Evolutionary conservation across 2,797 vertebrate genomes (phyloP), one percentile per base, ranked within the genome.

Genomic region (Poeciliopsis gracilis): DNA sequence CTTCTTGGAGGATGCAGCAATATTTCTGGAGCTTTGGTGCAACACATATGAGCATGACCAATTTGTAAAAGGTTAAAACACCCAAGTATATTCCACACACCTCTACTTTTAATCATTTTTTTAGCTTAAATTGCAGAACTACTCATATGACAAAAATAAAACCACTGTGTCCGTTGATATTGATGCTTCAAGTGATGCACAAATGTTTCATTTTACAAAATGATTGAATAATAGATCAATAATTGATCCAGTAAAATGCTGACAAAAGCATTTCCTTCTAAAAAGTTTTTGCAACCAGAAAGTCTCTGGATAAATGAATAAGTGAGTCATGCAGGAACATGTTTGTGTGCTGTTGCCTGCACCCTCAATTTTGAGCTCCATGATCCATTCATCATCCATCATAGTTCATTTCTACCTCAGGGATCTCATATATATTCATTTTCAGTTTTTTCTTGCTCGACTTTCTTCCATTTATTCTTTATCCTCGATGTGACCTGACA

Each of bases 361-460:
- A 63, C 81, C 1, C 81, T 83, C 77, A 82, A 76, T 77, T 82
- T 53, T 84, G 77, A 84, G 77, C 61, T 81, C 83, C 80, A 86
- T 81, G 85, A 87, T 83, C 81, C 70, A 80, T 84, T 33, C 77
- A 75, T 63, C 57, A 30, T 30, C 41, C 33, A 55, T 77, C 76
- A 55, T 18, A 28, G 63, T 53, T 51, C 75, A 53, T 84, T 82
- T 81, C 57, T 69, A 61, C 85, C 74, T 77, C 55, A 61, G 77
- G 86, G 82, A 90, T 83, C 36, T 77, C 70, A 49, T 76, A 83
- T 61, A 69, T 61, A 83, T 81, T 71, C 77, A 77, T 73, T 61
- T 49, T 36, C 53, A 66, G 33, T 10, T 69, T 74, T 73, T 83
- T 47, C 75, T 71, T 84, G 38, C 66, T 67, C 76, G 33, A 85